Percentiles rank a stretch among this genome's conserved stretches.
These are phyloP conservation scores for Autographa pulchrina DNA, from an alignment of 2,888 invertebrate species.

Conservation along the genomic window DNA sequence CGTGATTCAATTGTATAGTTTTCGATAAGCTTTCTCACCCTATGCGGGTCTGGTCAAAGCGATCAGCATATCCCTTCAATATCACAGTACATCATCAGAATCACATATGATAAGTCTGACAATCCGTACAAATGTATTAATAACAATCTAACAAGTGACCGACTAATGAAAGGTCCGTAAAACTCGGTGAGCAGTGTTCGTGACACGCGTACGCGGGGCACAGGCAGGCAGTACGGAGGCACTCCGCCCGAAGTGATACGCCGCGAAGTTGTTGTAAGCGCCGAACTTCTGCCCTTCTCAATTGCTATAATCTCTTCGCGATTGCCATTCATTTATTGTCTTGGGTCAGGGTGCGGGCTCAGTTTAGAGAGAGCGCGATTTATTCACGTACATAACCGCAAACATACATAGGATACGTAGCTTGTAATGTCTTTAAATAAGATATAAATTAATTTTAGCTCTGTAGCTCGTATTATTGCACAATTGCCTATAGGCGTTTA, in stretches of 20 bases:
- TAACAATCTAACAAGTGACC: neutral
- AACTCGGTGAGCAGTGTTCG: neutral
- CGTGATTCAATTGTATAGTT: too few species aligned
- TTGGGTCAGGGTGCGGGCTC: constrained; percentile 20
- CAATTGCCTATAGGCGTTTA: too few species aligned
- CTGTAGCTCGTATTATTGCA: too few species aligned
- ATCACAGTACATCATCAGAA: neutral
- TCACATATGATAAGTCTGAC: neutral
- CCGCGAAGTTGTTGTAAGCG: constrained; percentile 65
- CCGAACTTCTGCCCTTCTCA: constrained; percentile 75
- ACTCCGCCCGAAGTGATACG: constrained; percentile 38
- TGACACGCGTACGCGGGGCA: constrained; percentile 21
- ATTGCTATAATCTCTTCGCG: constrained; percentile 83
- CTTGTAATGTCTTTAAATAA: too few species aligned
- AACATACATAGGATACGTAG: too few species aligned
- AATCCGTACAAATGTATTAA: neutral
- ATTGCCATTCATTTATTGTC: constrained; percentile 86
- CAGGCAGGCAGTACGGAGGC: constrained; percentile 9
- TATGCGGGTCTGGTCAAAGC: too few species aligned
- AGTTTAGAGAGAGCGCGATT: constrained; percentile 34
- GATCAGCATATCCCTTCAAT: neutral
- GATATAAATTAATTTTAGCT: too few species aligned
- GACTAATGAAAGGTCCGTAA: neutral
- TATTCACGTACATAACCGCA: neutral
- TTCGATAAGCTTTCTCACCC: too few species aligned